phyloP scores from a whole-genome alignment of 2,113 vertebrate species.

The Hemiprocne comata region DNA sequence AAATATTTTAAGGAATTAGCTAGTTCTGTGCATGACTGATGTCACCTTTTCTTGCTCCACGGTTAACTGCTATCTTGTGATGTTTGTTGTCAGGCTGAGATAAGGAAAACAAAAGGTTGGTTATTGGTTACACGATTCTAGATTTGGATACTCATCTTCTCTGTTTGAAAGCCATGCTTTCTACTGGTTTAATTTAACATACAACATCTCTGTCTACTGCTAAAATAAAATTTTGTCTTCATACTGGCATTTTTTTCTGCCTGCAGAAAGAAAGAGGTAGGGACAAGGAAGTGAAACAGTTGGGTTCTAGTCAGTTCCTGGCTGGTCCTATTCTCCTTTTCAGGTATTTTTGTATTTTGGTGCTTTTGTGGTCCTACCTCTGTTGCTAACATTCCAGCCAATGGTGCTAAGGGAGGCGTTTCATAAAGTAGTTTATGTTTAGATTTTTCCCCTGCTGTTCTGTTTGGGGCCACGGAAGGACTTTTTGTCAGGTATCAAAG shows the following conservation, averaged over 20 bases:
- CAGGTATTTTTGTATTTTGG: neutral
- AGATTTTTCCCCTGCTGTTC: neutral
- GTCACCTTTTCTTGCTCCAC: neutral
- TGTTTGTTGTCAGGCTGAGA: neutral
- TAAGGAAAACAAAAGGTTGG: neutral
- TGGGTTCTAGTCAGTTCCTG: neutral
- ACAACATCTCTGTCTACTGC: neutral
- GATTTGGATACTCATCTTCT: neutral
- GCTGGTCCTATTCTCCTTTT: neutral
- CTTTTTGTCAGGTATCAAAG: neutral
- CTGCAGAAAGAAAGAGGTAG: neutral
- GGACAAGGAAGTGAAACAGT: neutral
- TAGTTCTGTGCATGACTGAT: neutral
- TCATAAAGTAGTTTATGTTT: neutral
- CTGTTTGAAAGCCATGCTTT: neutral
- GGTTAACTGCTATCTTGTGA: neutral
- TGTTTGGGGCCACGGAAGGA: neutral
- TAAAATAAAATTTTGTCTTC: neutral
- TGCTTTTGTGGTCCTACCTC: too few relatives aligned
- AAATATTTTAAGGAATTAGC: neutral
- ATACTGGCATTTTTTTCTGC: neutral
- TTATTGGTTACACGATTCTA: neutral
- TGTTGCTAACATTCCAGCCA: too few relatives aligned
- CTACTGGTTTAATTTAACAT: neutral
- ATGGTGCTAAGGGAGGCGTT: neutral